Percentiles rank a stretch among this genome's conserved stretches.
phyloP scores from a whole-genome alignment of 2,797 vertebrate species.

The Distichodus sexfasciatus region DNA sequence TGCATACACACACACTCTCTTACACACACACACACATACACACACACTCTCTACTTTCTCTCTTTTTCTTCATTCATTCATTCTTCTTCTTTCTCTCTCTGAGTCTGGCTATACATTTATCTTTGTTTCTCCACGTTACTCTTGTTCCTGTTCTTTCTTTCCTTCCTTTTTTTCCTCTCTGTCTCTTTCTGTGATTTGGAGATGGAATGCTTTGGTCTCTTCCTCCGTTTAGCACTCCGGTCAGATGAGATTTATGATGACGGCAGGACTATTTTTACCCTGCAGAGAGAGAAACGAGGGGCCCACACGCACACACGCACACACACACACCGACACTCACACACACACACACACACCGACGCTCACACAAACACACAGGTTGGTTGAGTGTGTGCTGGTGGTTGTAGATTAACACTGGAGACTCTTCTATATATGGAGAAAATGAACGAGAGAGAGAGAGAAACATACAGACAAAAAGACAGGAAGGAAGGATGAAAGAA shows the following conservation, averaged over 20 bases:
- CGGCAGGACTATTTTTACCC: constrained; percentile 65
- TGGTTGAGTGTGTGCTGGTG: constrained; percentile 40
- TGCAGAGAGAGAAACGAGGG: constrained; percentile 53
- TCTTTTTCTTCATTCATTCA: too few species aligned
- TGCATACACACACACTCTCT: not conserved
- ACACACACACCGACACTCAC: constrained; percentile 29
- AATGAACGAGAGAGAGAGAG: constrained; percentile 53
- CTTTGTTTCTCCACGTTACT: too few species aligned
- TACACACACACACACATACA: not conserved
- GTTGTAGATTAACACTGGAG: not conserved
- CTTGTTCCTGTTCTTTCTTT: too few species aligned
- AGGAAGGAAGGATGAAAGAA: constrained; percentile 13
- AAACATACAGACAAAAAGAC: constrained; percentile 33
- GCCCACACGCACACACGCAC: constrained; percentile 47
- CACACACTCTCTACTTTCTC: too few species aligned
- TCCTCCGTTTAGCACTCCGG: constrained; percentile 58
- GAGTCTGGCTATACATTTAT: too few species aligned
- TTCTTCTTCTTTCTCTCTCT: not conserved
- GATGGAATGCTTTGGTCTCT: constrained; percentile 64
- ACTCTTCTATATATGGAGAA: constrained; percentile 22
- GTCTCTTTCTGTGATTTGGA: constrained; percentile 39
- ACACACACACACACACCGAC: constrained; percentile 6
- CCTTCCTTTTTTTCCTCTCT: too few species aligned
- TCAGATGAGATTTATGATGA: constrained; percentile 50
- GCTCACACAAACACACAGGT: constrained; percentile 19